Evolutionary conservation across 2,888 invertebrate species (phyloP).

Genomic region (Lymantria dispar): DNA sequence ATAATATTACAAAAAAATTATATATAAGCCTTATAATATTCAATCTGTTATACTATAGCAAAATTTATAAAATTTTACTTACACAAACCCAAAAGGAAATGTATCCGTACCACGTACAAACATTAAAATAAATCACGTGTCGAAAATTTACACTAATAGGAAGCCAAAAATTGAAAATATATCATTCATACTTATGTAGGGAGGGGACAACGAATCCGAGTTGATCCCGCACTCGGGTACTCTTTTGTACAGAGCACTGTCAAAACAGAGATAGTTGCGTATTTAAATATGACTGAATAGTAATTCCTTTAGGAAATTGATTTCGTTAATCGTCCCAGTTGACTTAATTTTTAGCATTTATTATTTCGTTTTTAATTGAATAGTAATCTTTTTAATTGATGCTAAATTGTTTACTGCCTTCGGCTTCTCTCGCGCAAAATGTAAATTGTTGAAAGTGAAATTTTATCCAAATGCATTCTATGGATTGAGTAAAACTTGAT

Average conservation of each 20-base stretch:
- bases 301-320: slow-evolving; percentile 48
- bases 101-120: slow-evolving; percentile 17
- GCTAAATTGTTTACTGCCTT: no score
- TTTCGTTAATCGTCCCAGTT: slow-evolving; percentile 37
- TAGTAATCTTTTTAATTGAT: no score
- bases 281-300: slow-evolving; percentile 45
- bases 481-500: no score
- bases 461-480: no score
- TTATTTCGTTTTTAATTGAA: no score
- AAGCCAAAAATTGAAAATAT: slow-evolving; percentile 78
- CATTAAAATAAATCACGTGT: slow-evolving; percentile 60
- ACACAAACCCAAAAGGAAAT: slow-evolving; percentile 7
- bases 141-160: slow-evolving; percentile 58
- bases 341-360: not conserved
- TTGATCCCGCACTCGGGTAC: slow-evolving; percentile 51
- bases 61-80: no score
- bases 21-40: no score
- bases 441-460: no score
- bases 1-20: no score
- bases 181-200: slow-evolving; percentile 61
- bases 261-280: slow-evolving; percentile 69
- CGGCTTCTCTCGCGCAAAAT: no score
- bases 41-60: no score
- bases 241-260: slow-evolving; percentile 64
- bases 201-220: slow-evolving; percentile 46